phyloP scores from a whole-genome alignment of 2,113 vertebrate species.

The Pimephales promelas region DNA sequence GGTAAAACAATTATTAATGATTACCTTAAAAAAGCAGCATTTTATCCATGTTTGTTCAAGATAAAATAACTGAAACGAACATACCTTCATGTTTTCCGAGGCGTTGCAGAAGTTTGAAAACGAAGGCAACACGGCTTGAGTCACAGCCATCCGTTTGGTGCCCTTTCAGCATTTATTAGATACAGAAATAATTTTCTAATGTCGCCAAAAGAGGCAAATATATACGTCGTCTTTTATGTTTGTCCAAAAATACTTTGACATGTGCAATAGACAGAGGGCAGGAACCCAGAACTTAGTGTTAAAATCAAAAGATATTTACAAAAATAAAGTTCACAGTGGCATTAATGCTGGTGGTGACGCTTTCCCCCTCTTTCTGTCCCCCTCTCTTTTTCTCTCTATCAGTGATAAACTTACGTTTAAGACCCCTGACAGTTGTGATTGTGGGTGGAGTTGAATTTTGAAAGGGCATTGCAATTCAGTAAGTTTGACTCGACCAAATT shows the following conservation, averaged over 20 bases:
- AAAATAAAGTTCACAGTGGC: conserved; percentile 12
- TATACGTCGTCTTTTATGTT: conserved; percentile 40
- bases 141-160: conserved; percentile 70
- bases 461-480: not conserved
- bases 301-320: conserved; percentile 8
- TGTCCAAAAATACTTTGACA: not conserved
- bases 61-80: conserved; percentile 48
- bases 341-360: conserved; percentile 5
- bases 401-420: conserved; percentile 69
- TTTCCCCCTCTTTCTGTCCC: conserved; percentile 50
- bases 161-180: conserved; percentile 16
- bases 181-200: not conserved
- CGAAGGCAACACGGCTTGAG: conserved; percentile 72
- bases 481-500: not conserved
- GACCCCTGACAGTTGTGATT: conserved; percentile 70
- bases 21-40: not conserved
- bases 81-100: conserved; percentile 72
- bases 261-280: not conserved
- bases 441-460: conserved; percentile 66
- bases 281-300: conserved; percentile 13
- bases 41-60: not conserved
- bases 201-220: not conserved
- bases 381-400: conserved; percentile 69
- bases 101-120: conserved; percentile 69
- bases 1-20: not conserved